Conservation (phyloP, 2,797 vertebrate species). For the Periparus ater region DNA sequence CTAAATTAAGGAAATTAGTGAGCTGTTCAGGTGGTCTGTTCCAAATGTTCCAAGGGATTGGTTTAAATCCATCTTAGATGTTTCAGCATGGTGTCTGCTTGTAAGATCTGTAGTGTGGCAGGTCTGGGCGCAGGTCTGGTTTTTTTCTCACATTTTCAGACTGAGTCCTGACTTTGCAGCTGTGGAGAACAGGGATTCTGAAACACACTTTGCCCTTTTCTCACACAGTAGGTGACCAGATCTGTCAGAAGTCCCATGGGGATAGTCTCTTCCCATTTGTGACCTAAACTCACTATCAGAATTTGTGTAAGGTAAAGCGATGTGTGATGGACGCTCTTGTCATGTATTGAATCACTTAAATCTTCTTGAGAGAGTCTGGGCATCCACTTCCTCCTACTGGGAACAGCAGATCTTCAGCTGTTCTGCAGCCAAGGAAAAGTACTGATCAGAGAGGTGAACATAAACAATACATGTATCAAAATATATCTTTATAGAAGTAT, state of each 20-base stretch:
- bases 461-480: not conserved
- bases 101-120: not conserved
- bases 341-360: not conserved
- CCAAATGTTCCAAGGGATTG: not conserved
- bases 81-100: not conserved
- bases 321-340: not conserved
- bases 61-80: not conserved
- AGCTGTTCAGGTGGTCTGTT: not conserved
- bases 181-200: not conserved
- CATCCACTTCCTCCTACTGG: not conserved
- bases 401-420: not conserved
- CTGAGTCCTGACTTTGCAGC: not conserved
- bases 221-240: not conserved
- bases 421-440: not conserved
- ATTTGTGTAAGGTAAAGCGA: not conserved
- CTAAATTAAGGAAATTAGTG: not conserved
- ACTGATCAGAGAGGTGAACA: not conserved
- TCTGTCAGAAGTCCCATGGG: not conserved
- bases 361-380: not conserved
- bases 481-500: not conserved
- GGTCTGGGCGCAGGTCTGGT: not conserved
- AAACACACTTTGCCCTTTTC: not conserved
- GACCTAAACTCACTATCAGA: not conserved
- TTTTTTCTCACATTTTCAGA: not conserved
- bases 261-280: not conserved